Base-by-base conservation (phyloP, 2,888 invertebrate species). In the Tenthredo scrophulariae region DNA sequence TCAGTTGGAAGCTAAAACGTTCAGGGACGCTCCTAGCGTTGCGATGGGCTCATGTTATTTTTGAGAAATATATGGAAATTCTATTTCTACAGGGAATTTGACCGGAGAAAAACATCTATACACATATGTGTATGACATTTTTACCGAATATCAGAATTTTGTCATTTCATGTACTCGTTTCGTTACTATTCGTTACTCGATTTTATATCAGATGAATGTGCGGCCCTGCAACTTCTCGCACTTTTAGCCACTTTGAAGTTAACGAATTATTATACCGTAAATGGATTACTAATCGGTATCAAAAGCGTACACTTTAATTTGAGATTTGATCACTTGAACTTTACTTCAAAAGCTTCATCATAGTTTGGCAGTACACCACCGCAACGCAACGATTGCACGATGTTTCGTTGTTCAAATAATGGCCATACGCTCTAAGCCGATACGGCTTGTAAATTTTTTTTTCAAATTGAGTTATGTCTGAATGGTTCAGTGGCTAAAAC, bases 11-110 rank as follows among this genome's bases (percentile, higher is more conserved):
- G 80, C 58, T 80, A n/a, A 58, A 62, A 22, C 50, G 22, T 62
- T 62, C 80, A 80, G 80, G 80, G 80, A 58, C 80, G 80, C 80
- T 62, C 80, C 58, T 80, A 37, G 40, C 80, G 15, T 37, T 46
- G 1, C 22, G 5, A 40, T 22, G 10, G 29, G 40, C 5, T 80
- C 4, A 7, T 22, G 26, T 50, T 40, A 80, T 62, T 62, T 22
- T 15, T 3, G 62, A 62, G 22, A 9, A 26, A 22, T 40, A 4
- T 18, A 77, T 33, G n/a, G 18, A 33, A 54, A 9, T 18, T 37
- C 33, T 33, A n/a, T 50, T 54, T 50, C 1, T 74, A 43, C 72
- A n/a, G 13, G 4, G 0, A 74, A 40, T 74, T 54, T 26, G 0
- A 1, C 13, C 54, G 29, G 7, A 9, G 18, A 54, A 54, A 33